Conservation (phyloP, 1,140 invertebrate genomes). For the Coelopa frigida region DNA sequence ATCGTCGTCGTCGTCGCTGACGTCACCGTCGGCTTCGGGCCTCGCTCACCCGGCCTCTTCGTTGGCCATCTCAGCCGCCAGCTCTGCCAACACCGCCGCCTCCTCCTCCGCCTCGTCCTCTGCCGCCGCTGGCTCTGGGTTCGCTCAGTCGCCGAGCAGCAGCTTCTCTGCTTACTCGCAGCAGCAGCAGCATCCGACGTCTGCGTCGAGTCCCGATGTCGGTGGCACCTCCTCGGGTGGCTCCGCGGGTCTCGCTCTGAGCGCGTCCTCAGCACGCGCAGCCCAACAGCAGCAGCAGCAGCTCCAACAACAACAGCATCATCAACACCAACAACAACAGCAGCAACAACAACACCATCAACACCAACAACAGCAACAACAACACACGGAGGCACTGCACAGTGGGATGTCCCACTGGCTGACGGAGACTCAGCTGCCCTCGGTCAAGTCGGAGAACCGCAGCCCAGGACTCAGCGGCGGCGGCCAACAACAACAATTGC, state of each 20-base stretch:
- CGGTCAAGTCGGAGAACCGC: constrained; percentile 41
- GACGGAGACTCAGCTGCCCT: constrained; percentile 22
- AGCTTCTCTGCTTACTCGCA: constrained; percentile 44
- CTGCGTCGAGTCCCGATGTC: neutral
- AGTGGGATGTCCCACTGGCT: constrained; percentile 25
- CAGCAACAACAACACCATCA: constrained; percentile 10
- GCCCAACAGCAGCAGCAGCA: no score
- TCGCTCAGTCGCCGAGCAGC: constrained; percentile 32
- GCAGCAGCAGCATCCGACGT: constrained; percentile 21
- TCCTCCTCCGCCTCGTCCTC: constrained; percentile 30
- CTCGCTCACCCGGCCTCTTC: neutral
- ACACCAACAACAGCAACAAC: constrained; percentile 9
- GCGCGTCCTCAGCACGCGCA: no score
- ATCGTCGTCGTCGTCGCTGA: no score
- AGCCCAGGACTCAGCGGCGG: constrained; percentile 25
- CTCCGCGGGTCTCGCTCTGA: neutral
- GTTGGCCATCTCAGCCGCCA: neutral
- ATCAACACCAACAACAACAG: no score
- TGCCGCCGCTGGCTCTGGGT: constrained; percentile 19
- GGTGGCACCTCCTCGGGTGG: neutral
- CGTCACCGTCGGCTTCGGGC: neutral
- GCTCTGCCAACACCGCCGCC: constrained; percentile 9
- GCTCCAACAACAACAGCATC: constrained; percentile 11
- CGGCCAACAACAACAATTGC: constrained; percentile 10
- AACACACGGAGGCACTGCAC: constrained; percentile 1